Conservation (phyloP, 2,888 invertebrate genomes). For the Macaria liturata region DNA sequence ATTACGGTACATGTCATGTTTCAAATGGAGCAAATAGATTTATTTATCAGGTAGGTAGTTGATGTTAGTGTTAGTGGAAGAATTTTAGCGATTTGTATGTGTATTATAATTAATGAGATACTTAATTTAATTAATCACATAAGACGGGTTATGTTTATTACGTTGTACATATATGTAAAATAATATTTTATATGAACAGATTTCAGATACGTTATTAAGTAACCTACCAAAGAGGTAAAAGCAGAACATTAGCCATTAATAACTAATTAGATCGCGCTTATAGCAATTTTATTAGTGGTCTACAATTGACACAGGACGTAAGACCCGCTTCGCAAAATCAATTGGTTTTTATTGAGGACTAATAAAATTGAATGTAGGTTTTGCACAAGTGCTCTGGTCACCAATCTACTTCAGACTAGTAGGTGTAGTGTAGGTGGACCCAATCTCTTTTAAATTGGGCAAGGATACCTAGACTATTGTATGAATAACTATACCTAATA, state of each 20-base stretch:
- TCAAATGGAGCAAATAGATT: not conserved
- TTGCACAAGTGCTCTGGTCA: constrained; percentile 24
- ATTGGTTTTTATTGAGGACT: constrained; percentile 32
- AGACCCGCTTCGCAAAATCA: constrained; percentile 33
- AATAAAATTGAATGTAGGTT: constrained; percentile 28
- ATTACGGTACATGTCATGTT: not conserved
- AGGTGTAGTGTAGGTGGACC: constrained; percentile 24
- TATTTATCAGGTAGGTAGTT: too few species aligned
- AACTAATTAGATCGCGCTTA: constrained; percentile 6
- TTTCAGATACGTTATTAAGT: too few species aligned
- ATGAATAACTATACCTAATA: too few species aligned
- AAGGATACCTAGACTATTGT: constrained; percentile 5
- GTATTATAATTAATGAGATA: too few species aligned
- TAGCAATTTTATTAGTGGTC: constrained; percentile 34
- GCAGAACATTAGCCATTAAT: constrained; percentile 21
- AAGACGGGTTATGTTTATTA: too few species aligned
- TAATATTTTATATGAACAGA: too few species aligned
- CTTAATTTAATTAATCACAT: too few species aligned
- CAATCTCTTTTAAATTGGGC: constrained; percentile 18
- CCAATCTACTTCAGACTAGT: constrained; percentile 15
- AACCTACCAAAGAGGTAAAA: not conserved
- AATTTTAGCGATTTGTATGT: too few species aligned
- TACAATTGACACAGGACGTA: constrained; percentile 36
- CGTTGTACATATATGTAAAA: too few species aligned
- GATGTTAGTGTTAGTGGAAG: too few species aligned